These are phyloP conservation scores for Cephalopholis sonnerati DNA, from an alignment of 2,113 vertebrate genomes.

Conservation along the genomic window DNA sequence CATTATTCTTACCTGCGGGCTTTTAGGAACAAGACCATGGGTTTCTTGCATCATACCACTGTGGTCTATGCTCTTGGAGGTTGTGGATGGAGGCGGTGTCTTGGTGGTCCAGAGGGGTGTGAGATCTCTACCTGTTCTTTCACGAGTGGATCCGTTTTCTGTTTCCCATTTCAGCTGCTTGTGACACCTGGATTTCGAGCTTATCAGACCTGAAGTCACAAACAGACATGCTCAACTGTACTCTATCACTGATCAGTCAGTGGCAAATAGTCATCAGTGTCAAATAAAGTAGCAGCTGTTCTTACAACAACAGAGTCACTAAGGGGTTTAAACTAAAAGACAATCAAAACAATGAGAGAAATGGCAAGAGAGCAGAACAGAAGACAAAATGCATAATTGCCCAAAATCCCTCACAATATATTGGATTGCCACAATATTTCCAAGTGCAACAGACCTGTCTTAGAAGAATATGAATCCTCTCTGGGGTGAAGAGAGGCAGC, in stretches of 20 bases:
- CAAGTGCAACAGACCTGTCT: slow-evolving; percentile 46
- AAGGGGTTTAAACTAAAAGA: slow-evolving; percentile 17
- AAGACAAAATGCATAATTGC: slow-evolving; percentile 2
- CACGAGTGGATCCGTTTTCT: slow-evolving; percentile 4
- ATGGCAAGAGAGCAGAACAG: background rate
- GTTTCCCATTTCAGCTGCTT: slow-evolving; percentile 46
- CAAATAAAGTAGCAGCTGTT: slow-evolving; percentile 22
- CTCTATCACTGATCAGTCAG: slow-evolving; percentile 8
- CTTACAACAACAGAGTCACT: background rate
- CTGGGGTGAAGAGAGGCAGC: slow-evolving; percentile 66
- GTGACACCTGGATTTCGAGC: slow-evolving; percentile 25
- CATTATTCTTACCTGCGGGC: slow-evolving; percentile 50
- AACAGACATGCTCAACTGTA: slow-evolving; percentile 5
- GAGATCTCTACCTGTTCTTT: slow-evolving; percentile 9
- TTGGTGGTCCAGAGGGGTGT: slow-evolving; percentile 15
- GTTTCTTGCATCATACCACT: background rate
- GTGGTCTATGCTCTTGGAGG: slow-evolving; percentile 49
- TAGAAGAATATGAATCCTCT: slow-evolving; percentile 56
- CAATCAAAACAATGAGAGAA: background rate
- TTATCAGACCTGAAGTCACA: slow-evolving; percentile 43
- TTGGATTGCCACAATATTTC: slow-evolving; percentile 4
- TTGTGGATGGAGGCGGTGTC: slow-evolving; percentile 65
- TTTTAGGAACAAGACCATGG: slow-evolving; percentile 16
- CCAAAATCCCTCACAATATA: slow-evolving; percentile 6
- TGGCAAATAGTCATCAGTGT: slow-evolving; percentile 13